Evolutionary conservation across 2,888 invertebrate species (phyloP), one percentile per base, ranked within the genome.

Genomic region (Melipona bicolor): DNA sequence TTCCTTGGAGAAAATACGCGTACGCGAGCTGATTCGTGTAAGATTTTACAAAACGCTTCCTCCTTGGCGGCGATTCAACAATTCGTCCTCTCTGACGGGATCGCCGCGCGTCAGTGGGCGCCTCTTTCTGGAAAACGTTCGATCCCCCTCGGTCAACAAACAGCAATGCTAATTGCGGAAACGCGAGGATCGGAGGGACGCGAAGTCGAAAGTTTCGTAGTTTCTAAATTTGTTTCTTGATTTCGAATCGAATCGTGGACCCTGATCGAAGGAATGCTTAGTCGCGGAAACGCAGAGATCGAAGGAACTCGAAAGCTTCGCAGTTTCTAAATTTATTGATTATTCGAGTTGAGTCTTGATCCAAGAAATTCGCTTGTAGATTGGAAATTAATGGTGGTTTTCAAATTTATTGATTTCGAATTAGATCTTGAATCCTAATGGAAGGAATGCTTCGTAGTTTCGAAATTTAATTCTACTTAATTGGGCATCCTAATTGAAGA

Each of bases 61-160:
- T 79, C 75, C 68, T 68, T 74, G 73, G 62, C 79, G 50, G 3
- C 49, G 64, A 52, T 67, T 79, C 79, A 62, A 61, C 69, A 52
- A 59, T 56, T 64, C 24, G 56, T 76, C 56, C 54, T 70, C 69
- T 4, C 43, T 54, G 68, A 68, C 49, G 68, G 36, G 49, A 50
- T 71, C 49, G n/a, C n/a, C 13, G 15, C 15, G 19, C 64, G 49
- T 72, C 56, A 59, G 52, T 32, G 54, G 36, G 13, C 64, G 21
- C 15, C 52, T 64, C 59, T 69, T 27, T 49, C 27, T 68, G 50
- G 56, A 36, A 4, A 65, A 67, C 52, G 56, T 56, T 65, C 59
- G 61, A 77, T 77, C 24, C 13, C 36, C 19, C n/a, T 49, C 27
- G 52, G 61, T 76, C 76, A 76, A 76, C 65, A 65, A 75, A 65